Evolutionary conservation across 2,113 vertebrate genomes (phyloP), one percentile per base, ranked within the genome.

Genomic region (Sorex fumeus): DNA sequence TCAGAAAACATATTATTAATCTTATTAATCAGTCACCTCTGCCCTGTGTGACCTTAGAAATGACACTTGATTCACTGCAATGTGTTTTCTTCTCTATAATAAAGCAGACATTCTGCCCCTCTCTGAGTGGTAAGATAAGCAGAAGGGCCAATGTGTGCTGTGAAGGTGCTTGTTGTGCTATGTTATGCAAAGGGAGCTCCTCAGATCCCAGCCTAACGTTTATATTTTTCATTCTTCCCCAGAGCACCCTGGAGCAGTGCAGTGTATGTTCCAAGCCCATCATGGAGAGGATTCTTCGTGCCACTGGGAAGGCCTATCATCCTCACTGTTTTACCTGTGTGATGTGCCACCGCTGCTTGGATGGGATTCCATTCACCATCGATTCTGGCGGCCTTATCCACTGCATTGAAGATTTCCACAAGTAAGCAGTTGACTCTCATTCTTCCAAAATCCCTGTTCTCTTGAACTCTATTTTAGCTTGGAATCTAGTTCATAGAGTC

Each of bases 351-450:
- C 99, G 98, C 96, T 99, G 99, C 97, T 98, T 99, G 97, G 99
- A 99, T 21, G 99, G 99, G n/a, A 98, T 99, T 93, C 99, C 99
- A 0, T 99, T 99, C 97, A 99, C 99, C 0, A 99, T 99, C 96
- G 99, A 99, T 6, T 98, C 99, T 0, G 98, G 98, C 27, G 99
- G 99, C 86, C 99, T 99, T 97, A 99, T 99, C 97, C 99, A 99
- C 97, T 99, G 99, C 98, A 99, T 99, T 6, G 98, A 99, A 97
- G 99, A 99, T 97, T 99, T 99, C 95, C 99, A 99, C 98, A 99
- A 99, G 99, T 99, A 98, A 4, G 98, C 9, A 12, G 2, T 23
- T 36, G 30, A 0, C 71, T 45, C 18, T 32, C 78, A 0, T 23
- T 16, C 81, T 13, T 25, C 27, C 7, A 36, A 18, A n/a, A 76